Evolutionary conservation across 2,113 vertebrate genomes (phyloP).

Genomic region (Menura novaehollandiae): DNA sequence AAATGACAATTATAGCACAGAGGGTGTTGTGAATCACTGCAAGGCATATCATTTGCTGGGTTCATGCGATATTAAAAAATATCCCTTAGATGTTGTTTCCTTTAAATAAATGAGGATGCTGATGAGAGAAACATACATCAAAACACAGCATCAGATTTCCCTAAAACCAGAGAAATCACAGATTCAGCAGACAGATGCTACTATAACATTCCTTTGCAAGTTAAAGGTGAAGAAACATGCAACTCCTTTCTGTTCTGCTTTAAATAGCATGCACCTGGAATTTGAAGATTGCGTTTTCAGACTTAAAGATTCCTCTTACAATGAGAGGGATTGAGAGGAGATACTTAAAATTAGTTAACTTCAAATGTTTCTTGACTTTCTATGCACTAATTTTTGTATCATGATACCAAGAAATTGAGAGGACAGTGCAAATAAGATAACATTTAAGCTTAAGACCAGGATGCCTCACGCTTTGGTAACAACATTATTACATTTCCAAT

Average conservation of each 20-base stretch:
- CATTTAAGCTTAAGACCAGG: not conserved
- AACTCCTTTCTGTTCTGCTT: not conserved
- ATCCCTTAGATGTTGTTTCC: not conserved
- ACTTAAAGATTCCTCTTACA: not conserved
- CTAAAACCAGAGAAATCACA: not conserved
- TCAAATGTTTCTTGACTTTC: not conserved
- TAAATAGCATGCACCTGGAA: not conserved
- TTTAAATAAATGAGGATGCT: not conserved
- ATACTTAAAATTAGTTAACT: not conserved
- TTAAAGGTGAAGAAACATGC: not conserved
- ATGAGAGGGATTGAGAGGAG: not conserved
- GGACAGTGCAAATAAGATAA: not conserved
- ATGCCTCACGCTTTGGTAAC: not conserved
- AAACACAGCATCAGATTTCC: not conserved
- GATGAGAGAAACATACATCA: not conserved
- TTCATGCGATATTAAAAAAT: constrained; percentile 1
- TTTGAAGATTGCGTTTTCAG: not conserved
- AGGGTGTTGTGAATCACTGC: constrained; percentile 7
- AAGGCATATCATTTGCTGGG: not conserved
- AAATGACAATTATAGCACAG: not conserved
- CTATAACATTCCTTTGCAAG: not conserved
- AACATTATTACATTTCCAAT: not conserved
- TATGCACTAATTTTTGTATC: not conserved
- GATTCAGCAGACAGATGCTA: not conserved
- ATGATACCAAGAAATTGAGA: not conserved